phyloP scores from a whole-genome alignment of 2,113 vertebrate genomes.

The Spea multiplicata region DNA sequence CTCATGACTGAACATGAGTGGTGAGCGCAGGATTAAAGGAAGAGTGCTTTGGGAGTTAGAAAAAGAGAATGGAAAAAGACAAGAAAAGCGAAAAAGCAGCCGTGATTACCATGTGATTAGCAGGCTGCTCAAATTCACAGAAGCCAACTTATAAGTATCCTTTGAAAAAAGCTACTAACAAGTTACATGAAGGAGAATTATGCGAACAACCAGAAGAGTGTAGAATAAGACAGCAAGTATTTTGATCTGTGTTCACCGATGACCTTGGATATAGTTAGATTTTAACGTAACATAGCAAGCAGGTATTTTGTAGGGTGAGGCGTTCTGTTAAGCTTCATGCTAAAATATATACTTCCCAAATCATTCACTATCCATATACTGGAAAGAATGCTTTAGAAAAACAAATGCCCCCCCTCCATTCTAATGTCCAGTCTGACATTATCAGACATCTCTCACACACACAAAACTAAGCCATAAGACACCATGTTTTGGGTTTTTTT shows the following conservation, averaged over 20 bases:
- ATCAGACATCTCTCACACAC: too few relatives aligned
- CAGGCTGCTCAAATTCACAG: constrained; percentile 39
- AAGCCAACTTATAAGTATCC: constrained; percentile 37
- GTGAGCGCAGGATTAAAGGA: constrained; percentile 59
- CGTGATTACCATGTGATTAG: constrained; percentile 45
- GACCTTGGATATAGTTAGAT: constrained; percentile 31
- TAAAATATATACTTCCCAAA: too few relatives aligned
- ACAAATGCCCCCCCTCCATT: too few relatives aligned
- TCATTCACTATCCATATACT: too few relatives aligned
- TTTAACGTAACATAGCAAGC: background rate
- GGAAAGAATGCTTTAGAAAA: too few relatives aligned
- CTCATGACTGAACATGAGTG: constrained; percentile 58
- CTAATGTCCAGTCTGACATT: too few relatives aligned
- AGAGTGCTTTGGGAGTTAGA: constrained; percentile 53
- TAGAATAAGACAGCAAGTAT: constrained; percentile 10
- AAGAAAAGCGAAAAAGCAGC: constrained; percentile 34
- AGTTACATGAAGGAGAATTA: constrained; percentile 44
- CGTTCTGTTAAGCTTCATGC: background rate
- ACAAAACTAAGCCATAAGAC: too few relatives aligned
- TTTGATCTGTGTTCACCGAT: constrained; percentile 22
- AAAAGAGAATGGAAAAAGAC: constrained; percentile 9
- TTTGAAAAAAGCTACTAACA: constrained; percentile 43
- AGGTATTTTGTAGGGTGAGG: background rate
- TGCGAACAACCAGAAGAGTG: constrained; percentile 27
- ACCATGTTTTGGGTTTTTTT: too few relatives aligned